A percentile compares a stretch with the other conserved stretches of the same genome.
These are phyloP conservation scores for Acropora tenuis DNA, from an alignment of 64 coral and sea anemone species.

Conservation along the genomic window DNA sequence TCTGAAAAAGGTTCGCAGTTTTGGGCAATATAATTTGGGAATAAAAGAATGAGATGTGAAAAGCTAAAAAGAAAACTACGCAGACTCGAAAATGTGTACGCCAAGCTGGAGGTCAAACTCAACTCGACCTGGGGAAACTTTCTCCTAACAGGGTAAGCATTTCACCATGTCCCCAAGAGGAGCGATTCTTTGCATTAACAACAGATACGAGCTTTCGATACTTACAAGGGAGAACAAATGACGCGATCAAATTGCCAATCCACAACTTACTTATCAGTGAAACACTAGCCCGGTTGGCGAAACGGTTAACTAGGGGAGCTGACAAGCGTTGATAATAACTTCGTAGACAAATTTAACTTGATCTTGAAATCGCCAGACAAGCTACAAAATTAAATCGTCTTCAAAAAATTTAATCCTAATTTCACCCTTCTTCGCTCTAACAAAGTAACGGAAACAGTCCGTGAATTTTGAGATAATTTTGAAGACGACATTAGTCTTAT, in stretches of 20 bases:
- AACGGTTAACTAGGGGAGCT: slow-evolving; percentile 9
- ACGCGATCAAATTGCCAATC: slow-evolving; percentile 34
- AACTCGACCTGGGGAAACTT: not conserved
- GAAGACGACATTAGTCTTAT: too few relatives aligned
- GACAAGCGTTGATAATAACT: slow-evolving; percentile 31
- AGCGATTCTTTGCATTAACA: too few relatives aligned
- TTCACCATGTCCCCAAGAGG: not conserved
- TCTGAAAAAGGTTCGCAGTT: too few relatives aligned
- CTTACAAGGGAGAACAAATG: not conserved
- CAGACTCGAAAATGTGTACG: not conserved
- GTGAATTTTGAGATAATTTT: slow-evolving; percentile 20
- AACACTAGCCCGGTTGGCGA: not conserved
- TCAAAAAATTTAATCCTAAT: not conserved
- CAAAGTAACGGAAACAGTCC: slow-evolving; percentile 30
- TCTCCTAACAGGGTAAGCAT: not conserved
- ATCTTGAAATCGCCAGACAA: not conserved
- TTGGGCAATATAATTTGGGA: not conserved
- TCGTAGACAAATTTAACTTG: not conserved
- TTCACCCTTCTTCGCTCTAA: slow-evolving; percentile 32
- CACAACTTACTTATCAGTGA: slow-evolving; percentile 34
- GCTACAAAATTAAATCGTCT: not conserved
- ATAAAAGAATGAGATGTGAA: not conserved
- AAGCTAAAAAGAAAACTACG: not conserved
- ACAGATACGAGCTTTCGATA: not conserved
- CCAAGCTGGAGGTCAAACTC: not conserved